Evolutionary conservation across 2,888 invertebrate genomes (phyloP), one percentile per base, ranked within the genome.

Genomic region (Tortricodes alternella): DNA sequence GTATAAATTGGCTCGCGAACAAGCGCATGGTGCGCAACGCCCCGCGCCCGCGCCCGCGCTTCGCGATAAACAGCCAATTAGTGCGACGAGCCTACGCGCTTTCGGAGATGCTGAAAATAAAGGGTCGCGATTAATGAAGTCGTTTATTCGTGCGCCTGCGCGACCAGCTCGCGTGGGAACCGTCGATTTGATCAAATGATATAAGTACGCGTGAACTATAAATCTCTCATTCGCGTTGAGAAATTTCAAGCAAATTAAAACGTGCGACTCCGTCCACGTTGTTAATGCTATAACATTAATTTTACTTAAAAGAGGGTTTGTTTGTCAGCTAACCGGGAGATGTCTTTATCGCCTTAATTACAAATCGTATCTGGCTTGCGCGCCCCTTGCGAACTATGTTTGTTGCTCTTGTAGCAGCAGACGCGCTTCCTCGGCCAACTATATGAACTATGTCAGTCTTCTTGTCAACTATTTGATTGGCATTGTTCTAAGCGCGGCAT

Each of bases 41-140:
- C n/a, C n/a, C n/a, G n/a, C n/a, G n/a, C n/a, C n/a, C n/a, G n/a
- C n/a, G n/a, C n/a, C 67, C 63, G 67, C 67, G 65, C 66, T 60
- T 58, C 66, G 77, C 79, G 68, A 74, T 83, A 83, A 86, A 85
- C 80, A 83, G 72, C 71, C 81, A 83, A 85, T 84, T 84, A 81
- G 65, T 69, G 70, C 62, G 64, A 69, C 69, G 68, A 74, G 73
- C 68, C 72, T 76, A 71, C 73, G 70, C 71, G 70, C 70, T 68
- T 67, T 68, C 64, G 71, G 70, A 72, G 66, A 68, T 70, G 66
- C 66, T 65, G 71, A 77, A 75, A 76, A 75, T 76, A 80, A 78
- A 78, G 71, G 72, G 68, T 61, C 61, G 69, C 63, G 67, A 71
- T 79, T 80, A 83, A 85, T 80, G 76, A 82, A 84, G 78, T 73